Conservation (phyloP, 2,113 vertebrate species). For the Muntiacus muntjak region DNA sequence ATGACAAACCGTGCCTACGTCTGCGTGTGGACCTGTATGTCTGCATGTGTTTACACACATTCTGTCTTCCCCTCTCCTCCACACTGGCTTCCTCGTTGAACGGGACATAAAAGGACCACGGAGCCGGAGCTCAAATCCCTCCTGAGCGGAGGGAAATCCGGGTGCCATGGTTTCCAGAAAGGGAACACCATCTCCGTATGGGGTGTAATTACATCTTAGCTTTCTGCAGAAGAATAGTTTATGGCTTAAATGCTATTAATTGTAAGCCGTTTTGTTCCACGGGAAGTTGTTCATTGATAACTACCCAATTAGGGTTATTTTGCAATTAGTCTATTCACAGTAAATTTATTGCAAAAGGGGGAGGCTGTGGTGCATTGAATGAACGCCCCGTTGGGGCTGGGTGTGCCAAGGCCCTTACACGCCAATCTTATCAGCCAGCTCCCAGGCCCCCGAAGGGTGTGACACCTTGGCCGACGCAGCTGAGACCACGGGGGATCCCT, state of each 20-base stretch:
- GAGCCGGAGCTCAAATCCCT: conserved; percentile 32
- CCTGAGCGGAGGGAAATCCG: conserved; percentile 58
- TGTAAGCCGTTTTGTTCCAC: conserved; percentile 82
- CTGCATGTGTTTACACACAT: background rate
- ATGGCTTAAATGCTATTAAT: conserved; percentile 83
- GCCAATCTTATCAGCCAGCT: conserved; percentile 61
- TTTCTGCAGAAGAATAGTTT: conserved; percentile 76
- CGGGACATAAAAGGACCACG: conserved; percentile 46
- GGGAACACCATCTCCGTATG: conserved; percentile 70
- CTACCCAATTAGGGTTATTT: conserved; percentile 86
- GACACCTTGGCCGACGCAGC: background rate
- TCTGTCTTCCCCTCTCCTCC: background rate
- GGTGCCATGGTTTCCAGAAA: conserved; percentile 69
- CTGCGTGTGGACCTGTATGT: background rate
- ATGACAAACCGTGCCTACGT: accelerated
- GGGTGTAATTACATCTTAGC: conserved; percentile 78
- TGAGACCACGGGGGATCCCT: background rate
- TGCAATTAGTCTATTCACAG: conserved; percentile 86
- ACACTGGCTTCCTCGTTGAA: background rate
- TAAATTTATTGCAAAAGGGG: conserved; percentile 81
- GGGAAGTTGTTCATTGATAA: conserved; percentile 84
- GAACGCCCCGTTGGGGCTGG: conserved; percentile 65
- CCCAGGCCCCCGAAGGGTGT: conserved; percentile 37
- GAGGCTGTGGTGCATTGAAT: conserved; percentile 75
- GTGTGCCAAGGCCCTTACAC: conserved; percentile 30